Evolutionary conservation across 2,888 invertebrate genomes (phyloP), one percentile per base, ranked within the genome.

Genomic region (Hydrotaea diabolus): DNA sequence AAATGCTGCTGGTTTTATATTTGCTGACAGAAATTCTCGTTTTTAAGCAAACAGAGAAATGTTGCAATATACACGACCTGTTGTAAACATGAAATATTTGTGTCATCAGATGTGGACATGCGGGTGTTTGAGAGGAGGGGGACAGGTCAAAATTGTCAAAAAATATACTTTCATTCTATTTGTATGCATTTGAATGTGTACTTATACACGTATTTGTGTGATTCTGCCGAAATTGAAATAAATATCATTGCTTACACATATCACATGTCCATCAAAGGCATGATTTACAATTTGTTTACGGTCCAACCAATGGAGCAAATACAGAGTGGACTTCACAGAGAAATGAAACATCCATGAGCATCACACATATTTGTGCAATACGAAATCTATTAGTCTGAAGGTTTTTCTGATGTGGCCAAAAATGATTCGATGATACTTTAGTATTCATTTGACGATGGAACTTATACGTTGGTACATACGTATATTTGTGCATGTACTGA

Each of bases 41-140:
- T 31, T 71, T 17, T 1, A 39, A 71, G 5, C 53, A 64, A 26
- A 59, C 59, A 23, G 19, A 23, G 23, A 59, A 53, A 9, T 31
- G 75, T 80, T 76, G 26, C 76, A 71, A 62, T 53, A 80, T 80
- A 77, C 59, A 59, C 69, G 74, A 49, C 71, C 69, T 36, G 49
- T 74, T 74, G 59, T 74, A 74, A 69, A 74, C 49, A 77, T 69
- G 53, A 74, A 62, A 43, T 71, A 53, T 49, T 59, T 71, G n/a
- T 49, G 31, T 13, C 36, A 2, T 7, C 21, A 59, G 9, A 66
- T 39, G 15, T 36, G 26, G 13, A 15, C 21, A 46, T 59, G 2
- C 81, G 77, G 81, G 76, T 81, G 72, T 64, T 62, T n/a, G n/a
- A n/a, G n/a, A n/a, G n/a, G n/a, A n/a, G n/a, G 55, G 49, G 72